These are phyloP conservation scores for Luperina testacea DNA, from an alignment of 2,888 invertebrate genomes.

Conservation along the genomic window DNA sequence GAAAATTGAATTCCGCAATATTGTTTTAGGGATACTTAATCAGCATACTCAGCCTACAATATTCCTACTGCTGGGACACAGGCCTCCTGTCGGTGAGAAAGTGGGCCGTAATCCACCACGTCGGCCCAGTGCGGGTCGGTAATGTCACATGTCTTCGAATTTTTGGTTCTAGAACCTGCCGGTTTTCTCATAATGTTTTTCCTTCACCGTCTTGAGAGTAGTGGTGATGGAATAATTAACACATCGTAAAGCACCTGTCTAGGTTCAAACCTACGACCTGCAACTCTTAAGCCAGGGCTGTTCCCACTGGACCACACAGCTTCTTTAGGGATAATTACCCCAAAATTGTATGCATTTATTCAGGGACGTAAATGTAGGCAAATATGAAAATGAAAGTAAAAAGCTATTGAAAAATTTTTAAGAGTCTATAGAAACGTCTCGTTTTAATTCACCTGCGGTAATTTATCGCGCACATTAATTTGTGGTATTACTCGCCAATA, in stretches of 20 bases:
- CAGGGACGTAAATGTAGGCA: slow-evolving; percentile 44
- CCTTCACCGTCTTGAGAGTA: background rate
- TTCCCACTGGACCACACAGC: background rate
- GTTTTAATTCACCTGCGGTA: slow-evolving; percentile 67
- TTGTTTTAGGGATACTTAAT: slow-evolving; percentile 6
- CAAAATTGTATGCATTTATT: slow-evolving; percentile 50
- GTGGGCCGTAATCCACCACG: background rate
- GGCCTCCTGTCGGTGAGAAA: background rate
- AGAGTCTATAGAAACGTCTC: slow-evolving; percentile 58
- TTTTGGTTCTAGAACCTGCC: background rate
- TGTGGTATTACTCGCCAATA: slow-evolving; percentile 61
- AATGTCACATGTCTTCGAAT: background rate
- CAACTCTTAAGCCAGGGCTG: background rate
- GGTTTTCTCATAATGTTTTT: background rate
- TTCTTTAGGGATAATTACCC: slow-evolving; percentile 38
- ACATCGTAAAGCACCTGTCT: background rate
- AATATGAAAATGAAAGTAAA: slow-evolving; percentile 59
- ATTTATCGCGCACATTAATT: slow-evolving; percentile 67
- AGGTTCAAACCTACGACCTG: background rate
- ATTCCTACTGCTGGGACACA: background rate
- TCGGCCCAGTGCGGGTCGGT: too few species aligned
- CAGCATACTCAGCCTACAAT: background rate
- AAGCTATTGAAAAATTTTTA: slow-evolving; percentile 55
- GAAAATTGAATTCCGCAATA: slow-evolving; percentile 15
- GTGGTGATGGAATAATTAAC: background rate